Evolutionary conservation across 2,113 vertebrate genomes (phyloP).

Genomic region (Oceanites oceanicus): DNA sequence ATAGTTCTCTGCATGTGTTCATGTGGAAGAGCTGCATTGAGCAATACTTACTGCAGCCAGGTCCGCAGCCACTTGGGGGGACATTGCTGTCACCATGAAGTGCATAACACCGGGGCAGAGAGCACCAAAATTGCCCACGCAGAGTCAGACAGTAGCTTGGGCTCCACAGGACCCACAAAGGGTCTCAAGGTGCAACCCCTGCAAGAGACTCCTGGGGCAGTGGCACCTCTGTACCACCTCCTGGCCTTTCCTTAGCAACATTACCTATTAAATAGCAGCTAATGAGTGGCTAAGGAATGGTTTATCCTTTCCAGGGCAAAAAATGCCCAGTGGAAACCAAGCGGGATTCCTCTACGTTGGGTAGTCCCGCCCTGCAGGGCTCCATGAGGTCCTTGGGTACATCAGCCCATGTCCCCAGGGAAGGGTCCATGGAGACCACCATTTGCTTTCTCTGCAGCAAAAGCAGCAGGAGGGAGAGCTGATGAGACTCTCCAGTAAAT

Average conservation of each 20-base stretch:
- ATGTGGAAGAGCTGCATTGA: neutral
- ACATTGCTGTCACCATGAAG: accelerated
- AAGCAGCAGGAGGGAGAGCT: neutral
- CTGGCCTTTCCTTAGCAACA: neutral
- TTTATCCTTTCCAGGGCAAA: neutral
- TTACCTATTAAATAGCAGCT: neutral
- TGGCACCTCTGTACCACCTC: neutral
- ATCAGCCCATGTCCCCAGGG: neutral
- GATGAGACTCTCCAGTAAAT: neutral
- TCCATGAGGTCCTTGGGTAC: neutral
- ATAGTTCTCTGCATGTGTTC: accelerated
- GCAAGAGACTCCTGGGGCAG: neutral
- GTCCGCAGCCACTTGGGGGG: neutral
- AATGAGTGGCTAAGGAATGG: accelerated
- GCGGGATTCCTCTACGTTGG: accelerated
- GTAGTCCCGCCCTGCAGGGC: neutral
- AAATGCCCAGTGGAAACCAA: neutral
- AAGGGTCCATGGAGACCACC: neutral
- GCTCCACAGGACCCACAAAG: accelerated
- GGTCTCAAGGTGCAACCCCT: neutral
- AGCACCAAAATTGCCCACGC: neutral
- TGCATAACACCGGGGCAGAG: accelerated
- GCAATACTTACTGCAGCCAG: neutral
- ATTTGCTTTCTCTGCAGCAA: neutral
- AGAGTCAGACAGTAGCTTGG: neutral